A percentile compares a stretch with the other conserved stretches of the same genome.
These are phyloP conservation scores for Drosophila serrata DNA, from an alignment of 1,140 invertebrate genomes.

Conservation along the genomic window DNA sequence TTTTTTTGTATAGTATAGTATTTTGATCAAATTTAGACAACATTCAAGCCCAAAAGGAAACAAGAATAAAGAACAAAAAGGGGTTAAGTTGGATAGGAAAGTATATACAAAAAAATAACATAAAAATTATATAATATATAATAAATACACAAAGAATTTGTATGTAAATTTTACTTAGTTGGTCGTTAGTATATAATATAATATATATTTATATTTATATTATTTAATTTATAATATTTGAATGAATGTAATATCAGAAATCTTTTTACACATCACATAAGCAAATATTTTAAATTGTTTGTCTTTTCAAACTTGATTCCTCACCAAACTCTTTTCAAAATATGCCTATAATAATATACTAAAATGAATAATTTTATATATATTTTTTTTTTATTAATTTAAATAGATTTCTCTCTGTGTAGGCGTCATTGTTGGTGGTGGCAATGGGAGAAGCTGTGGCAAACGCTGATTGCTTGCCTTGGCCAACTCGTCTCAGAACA, in stretches of 20 bases:
- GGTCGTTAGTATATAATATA: neutral
- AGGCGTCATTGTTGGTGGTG: neutral
- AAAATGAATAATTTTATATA: too few species aligned
- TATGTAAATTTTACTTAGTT: neutral
- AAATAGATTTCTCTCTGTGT: neutral
- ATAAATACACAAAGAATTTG: neutral
- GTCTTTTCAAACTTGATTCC: too few species aligned
- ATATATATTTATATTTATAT: neutral
- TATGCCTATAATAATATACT: too few species aligned
- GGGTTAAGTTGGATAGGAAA: neutral
- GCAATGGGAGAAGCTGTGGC: conserved; percentile 8
- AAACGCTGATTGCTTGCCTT: conserved; percentile 33
- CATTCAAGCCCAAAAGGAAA: conserved; percentile 13
- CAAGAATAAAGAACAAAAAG: conserved; percentile 26
- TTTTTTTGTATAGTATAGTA: conserved; percentile 9
- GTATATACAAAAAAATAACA: neutral
- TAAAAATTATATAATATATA: neutral
- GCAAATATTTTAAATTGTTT: neutral
- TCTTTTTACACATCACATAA: too few species aligned
- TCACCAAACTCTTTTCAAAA: too few species aligned
- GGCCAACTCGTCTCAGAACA: conserved; percentile 12
- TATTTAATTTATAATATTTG: neutral
- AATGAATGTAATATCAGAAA: too few species aligned
- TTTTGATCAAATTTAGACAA: conserved; percentile 52
- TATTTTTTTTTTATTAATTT: neutral